Evolutionary conservation across 2,888 invertebrate genomes (phyloP).

Genomic region (Cataglyphis cursor): DNA sequence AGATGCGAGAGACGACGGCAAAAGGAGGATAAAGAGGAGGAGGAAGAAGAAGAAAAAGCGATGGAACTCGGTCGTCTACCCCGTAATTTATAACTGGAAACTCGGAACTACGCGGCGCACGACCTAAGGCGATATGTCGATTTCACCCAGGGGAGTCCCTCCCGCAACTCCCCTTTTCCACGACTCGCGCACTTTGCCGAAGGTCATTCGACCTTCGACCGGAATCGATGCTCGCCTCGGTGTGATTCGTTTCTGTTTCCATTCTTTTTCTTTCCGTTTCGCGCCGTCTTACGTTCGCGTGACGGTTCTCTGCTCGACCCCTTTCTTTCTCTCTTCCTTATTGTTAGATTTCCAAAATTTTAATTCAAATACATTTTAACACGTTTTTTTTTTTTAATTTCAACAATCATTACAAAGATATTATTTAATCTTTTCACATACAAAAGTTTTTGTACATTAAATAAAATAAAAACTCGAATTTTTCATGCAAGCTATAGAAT

Average conservation of each 20-base stretch:
- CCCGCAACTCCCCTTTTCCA: slow-evolving; percentile 11
- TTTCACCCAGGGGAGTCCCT: slow-evolving; percentile 74
- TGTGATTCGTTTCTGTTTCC: slow-evolving; percentile 60
- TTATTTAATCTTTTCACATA: background rate
- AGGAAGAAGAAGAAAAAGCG: slow-evolving; percentile 63
- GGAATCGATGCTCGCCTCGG: slow-evolving; percentile 70
- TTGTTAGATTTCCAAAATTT: slow-evolving; percentile 14
- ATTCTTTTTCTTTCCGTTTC: slow-evolving; percentile 19
- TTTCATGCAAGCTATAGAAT: background rate
- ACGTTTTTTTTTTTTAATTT: background rate
- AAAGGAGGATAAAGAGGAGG: slow-evolving; percentile 18
- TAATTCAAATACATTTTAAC: background rate
- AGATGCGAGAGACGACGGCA: background rate
- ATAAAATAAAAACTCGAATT: slow-evolving; percentile 21
- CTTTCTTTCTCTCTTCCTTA: background rate
- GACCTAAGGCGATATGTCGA: slow-evolving; percentile 79
- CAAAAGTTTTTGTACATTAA: background rate
- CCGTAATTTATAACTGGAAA: slow-evolving; percentile 79
- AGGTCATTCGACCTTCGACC: slow-evolving; percentile 77
- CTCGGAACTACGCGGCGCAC: slow-evolving; percentile 76
- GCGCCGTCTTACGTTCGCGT: slow-evolving; percentile 28
- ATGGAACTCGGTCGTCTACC: slow-evolving; percentile 79
- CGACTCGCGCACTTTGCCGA: slow-evolving; percentile 63
- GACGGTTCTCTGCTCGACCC: slow-evolving; percentile 16
- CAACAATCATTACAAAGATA: background rate